phyloP scores from a whole-genome alignment of 2,888 invertebrate genomes.

The Rhagophthalmus giganteus region DNA sequence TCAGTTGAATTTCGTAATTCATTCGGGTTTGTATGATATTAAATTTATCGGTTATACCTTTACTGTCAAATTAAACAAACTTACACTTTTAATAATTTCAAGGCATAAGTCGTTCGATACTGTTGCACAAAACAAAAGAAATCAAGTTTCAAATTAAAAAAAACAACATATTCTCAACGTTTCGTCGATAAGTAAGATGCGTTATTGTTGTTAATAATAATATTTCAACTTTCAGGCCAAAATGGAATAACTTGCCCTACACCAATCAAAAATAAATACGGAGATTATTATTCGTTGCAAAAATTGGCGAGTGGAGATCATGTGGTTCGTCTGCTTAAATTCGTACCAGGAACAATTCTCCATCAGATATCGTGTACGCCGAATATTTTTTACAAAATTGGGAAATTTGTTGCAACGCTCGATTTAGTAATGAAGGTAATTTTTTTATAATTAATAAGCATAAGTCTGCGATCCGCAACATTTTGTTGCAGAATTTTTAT shows the following conservation, averaged over 20 bases:
- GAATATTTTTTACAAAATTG: slow-evolving; percentile 70
- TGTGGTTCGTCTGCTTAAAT: slow-evolving; percentile 76
- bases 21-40: too few relatives aligned
- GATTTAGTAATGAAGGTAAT: slow-evolving; percentile 69
- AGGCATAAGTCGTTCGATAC: too few relatives aligned
- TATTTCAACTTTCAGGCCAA: slow-evolving; percentile 61
- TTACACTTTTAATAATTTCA: too few relatives aligned
- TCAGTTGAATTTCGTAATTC: too few relatives aligned
- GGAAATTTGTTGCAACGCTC: slow-evolving; percentile 71
- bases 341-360: slow-evolving; percentile 72
- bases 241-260: slow-evolving; percentile 68
- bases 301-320: slow-evolving; percentile 60
- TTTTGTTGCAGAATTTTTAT: slow-evolving; percentile 63
- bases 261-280: slow-evolving; percentile 70
- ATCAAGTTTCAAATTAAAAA: too few relatives aligned
- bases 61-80: too few relatives aligned
- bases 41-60: too few relatives aligned
- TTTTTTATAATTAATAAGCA: background rate
- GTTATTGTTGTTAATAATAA: too few relatives aligned
- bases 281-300: slow-evolving; percentile 64
- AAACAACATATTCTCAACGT: too few relatives aligned
- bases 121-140: too few relatives aligned
- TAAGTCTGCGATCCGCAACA: background rate
- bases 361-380: slow-evolving; percentile 63
- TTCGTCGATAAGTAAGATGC: too few relatives aligned